These are phyloP conservation scores for Linnaemya vulpina DNA, from an alignment of 2,888 invertebrate genomes.

Conservation along the genomic window DNA sequence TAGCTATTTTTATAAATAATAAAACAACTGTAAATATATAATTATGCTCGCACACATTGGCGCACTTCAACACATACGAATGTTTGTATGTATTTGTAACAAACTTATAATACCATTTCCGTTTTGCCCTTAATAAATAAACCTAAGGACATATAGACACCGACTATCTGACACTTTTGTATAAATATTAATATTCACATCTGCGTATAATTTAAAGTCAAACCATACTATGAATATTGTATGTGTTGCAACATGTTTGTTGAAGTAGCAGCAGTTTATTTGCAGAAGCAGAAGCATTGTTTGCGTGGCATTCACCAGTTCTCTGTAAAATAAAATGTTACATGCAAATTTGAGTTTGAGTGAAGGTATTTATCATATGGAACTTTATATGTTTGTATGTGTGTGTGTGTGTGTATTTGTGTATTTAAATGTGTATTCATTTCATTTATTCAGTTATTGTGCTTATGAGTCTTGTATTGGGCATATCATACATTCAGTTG, in stretches of 20 bases:
- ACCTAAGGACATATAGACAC: slow-evolving; percentile 4
- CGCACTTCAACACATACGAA: not conserved
- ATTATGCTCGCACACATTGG: not conserved
- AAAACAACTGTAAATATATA: not conserved
- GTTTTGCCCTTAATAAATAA: slow-evolving; percentile 32
- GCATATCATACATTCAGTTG: slow-evolving; percentile 18
- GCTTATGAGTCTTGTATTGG: slow-evolving; percentile 39
- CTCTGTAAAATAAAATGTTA: slow-evolving; percentile 38
- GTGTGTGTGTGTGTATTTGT: slow-evolving; percentile 19
- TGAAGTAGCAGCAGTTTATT: slow-evolving; percentile 9
- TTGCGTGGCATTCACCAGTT: slow-evolving; percentile 28
- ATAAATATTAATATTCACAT: slow-evolving; percentile 53
- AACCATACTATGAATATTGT: slow-evolving; percentile 63
- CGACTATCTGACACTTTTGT: slow-evolving; percentile 3
- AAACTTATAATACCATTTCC: slow-evolving; percentile 54
- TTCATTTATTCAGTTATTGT: slow-evolving; percentile 35
- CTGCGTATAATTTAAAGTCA: slow-evolving; percentile 65
- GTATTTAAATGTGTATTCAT: slow-evolving; percentile 45
- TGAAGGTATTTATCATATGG: slow-evolving; percentile 10
- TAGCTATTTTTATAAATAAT: not conserved
- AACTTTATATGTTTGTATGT: not conserved
- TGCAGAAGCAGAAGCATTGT: slow-evolving; percentile 2
- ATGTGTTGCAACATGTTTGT: slow-evolving; percentile 38
- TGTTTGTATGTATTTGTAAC: slow-evolving; percentile 5
- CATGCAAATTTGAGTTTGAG: slow-evolving; percentile 21